phyloP scores from a whole-genome alignment of 2,888 invertebrate species.

The Ormyrus nitidulus region DNA sequence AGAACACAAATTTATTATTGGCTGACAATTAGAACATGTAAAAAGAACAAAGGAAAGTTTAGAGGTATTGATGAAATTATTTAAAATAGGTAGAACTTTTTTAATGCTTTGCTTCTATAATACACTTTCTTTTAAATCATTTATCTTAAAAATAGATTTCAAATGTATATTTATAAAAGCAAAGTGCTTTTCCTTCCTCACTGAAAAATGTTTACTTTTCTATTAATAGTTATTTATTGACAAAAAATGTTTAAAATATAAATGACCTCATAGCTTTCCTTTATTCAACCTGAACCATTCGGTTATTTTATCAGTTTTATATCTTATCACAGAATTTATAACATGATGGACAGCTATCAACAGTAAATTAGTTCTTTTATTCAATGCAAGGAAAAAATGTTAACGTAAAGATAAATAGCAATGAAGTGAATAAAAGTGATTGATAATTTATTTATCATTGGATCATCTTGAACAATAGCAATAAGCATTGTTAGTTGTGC shows the following conservation, averaged over 20 bases:
- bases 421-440: slow-evolving; percentile 11
- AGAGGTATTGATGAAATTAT: neutral
- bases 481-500: slow-evolving; percentile 16
- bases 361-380: slow-evolving; percentile 23
- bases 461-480: neutral
- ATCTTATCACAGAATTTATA: slow-evolving; percentile 42
- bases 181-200: neutral
- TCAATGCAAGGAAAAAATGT: neutral
- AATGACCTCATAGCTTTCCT: slow-evolving; percentile 19
- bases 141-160: neutral
- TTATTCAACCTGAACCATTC: slow-evolving; percentile 15
- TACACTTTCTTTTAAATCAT: neutral
- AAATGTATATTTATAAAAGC: too few relatives aligned
- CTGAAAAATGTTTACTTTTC: neutral
- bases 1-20: slow-evolving; percentile 13
- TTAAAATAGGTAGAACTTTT: neutral
- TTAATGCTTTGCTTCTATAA: neutral
- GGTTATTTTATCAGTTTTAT: slow-evolving; percentile 37
- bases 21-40: neutral
- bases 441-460: slow-evolving; percentile 13
- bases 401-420: neutral
- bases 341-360: slow-evolving; percentile 10
- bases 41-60: neutral
- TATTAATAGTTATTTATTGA: too few relatives aligned
- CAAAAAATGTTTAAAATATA: neutral